phyloP scores from a whole-genome alignment of 2,797 vertebrate species.

The Falco concolor region DNA sequence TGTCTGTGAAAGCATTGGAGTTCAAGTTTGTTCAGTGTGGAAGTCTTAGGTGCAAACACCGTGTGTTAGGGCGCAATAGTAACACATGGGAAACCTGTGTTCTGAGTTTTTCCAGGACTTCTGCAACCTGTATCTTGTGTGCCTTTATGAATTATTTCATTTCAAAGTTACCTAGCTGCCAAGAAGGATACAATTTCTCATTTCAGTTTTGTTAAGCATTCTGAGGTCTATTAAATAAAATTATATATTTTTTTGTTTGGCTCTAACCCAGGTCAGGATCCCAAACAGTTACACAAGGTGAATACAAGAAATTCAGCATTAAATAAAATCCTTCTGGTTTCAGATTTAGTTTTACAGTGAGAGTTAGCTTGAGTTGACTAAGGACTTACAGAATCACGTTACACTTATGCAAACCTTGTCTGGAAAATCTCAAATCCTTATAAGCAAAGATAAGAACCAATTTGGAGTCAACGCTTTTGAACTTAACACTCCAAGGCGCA shows the following conservation, averaged over 20 bases:
- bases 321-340: neutral
- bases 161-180: neutral
- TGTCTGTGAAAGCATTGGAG: neutral
- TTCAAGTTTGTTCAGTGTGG: neutral
- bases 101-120: neutral
- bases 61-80: neutral
- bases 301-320: neutral
- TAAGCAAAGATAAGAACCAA: neutral
- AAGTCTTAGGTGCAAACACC: neutral
- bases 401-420: neutral
- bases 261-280: neutral
- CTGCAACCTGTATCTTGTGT: neutral
- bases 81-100: neutral
- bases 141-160: neutral
- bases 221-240: neutral
- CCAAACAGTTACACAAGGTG: neutral
- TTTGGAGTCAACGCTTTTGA: neutral
- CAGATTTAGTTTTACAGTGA: neutral
- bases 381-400: neutral
- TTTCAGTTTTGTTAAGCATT: neutral
- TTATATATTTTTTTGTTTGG: neutral
- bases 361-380: neutral
- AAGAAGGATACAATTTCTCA: neutral
- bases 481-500: neutral
- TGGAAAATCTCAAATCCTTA: neutral